These are phyloP conservation scores for Dusona sp. DNA, from an alignment of 2,888 invertebrate species.

Conservation along the genomic window DNA sequence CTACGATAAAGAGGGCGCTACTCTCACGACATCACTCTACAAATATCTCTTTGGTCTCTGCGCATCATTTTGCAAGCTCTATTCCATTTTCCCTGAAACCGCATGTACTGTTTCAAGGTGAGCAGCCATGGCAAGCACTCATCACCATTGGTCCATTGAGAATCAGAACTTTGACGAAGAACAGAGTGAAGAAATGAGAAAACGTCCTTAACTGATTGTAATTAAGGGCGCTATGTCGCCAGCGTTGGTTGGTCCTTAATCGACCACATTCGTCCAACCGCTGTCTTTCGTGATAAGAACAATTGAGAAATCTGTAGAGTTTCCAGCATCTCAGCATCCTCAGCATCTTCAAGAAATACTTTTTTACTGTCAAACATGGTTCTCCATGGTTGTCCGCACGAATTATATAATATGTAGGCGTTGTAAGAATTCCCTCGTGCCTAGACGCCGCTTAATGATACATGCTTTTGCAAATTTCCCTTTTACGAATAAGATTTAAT, in stretches of 20 bases:
- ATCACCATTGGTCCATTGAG: constrained; percentile 6
- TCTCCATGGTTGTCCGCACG: not conserved
- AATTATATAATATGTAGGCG: not conserved
- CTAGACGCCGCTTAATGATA: not conserved
- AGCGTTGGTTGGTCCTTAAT: not conserved
- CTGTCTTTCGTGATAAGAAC: constrained; percentile 15
- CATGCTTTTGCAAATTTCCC: constrained; percentile 14
- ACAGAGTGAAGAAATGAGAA: not conserved
- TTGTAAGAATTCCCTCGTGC: not conserved
- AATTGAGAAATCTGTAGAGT: not conserved
- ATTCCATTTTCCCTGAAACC: constrained; percentile 16
- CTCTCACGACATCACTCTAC: constrained; percentile 34
- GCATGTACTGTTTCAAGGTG: constrained; percentile 41
- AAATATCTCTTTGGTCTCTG: constrained; percentile 27
- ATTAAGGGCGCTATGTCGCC: not conserved
- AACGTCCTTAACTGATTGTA: constrained; percentile 5
- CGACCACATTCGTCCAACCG: not conserved
- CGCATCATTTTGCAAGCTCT: constrained; percentile 18
- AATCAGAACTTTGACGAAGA: constrained; percentile 28
- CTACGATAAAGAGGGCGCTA: constrained; percentile 26
- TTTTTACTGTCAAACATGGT: constrained; percentile 1
- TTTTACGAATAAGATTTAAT: constrained; percentile 16
- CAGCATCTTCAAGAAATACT: not conserved
- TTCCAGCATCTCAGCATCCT: constrained; percentile 14
- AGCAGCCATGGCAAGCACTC: constrained; percentile 7